Base-by-base conservation (phyloP, 2,797 vertebrate species). In the Carduelis carduelis region DNA sequence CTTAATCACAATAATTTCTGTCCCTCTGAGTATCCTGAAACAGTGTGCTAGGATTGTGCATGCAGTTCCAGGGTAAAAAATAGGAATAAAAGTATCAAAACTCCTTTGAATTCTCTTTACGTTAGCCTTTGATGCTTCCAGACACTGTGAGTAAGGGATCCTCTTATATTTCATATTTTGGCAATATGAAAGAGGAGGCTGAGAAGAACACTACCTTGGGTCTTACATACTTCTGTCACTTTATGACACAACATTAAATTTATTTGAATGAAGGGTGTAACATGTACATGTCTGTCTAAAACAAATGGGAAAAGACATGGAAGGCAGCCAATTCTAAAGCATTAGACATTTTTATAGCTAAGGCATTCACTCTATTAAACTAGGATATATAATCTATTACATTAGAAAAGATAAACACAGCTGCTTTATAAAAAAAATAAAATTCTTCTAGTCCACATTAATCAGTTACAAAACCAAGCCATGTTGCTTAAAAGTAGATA, bases 221-320 rank as follows among this genome's bases (percentile, higher is more conserved):
- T 79, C 61, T 68, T 82, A 30, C 24, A 56, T 83, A 43, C 28
- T 83, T 93, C 47, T 94, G 82, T 69, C 76, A 86, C 28, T 78
- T 80, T 61, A 39, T 85, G 87, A 91, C 92, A 93, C 49, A 94
- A 85, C 57, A 69, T 65, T 75, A 63, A 72, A 59, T 74, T 74
- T 83, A 89, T 83, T 96, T 89, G 89, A 94, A 76, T 78, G 61
- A 89, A 39, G 21, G 68, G 8, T 47, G 57, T 89, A 85, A 71
- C 26, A 7, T 71, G 9, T 89, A 87, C 43, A 61, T n/a, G 18
- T 87, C 92, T 94, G 35, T 21, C 16, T 86, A 89, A 92, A 87
- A 70, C 22, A 85, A 94, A 78, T 44, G 16, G 60, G 43, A 85
- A 78, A 89, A 94, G 57, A 65, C 18, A 55, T 27, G 12, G 52